These are phyloP conservation scores for Nesospiza acunhae DNA, from an alignment of 2,113 vertebrate species.

Conservation along the genomic window DNA sequence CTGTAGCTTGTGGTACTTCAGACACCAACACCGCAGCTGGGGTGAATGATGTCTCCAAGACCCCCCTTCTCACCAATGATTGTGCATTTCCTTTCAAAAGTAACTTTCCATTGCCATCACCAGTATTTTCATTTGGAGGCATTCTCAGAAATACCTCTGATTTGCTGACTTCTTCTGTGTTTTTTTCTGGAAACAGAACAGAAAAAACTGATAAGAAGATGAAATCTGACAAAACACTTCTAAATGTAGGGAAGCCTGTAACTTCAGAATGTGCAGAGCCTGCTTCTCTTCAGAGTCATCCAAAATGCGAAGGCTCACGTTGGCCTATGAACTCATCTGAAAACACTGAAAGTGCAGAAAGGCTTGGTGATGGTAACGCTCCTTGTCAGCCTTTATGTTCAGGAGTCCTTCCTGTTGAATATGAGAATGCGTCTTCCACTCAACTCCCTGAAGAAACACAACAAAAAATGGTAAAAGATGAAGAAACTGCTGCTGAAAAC, in stretches of 20 bases:
- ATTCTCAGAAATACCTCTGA: neutral
- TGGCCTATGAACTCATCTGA: neutral
- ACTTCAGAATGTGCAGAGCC: neutral
- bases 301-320: neutral
- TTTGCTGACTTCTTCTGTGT: neutral
- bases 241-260: neutral
- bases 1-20: neutral
- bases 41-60: neutral
- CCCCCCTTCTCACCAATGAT: neutral
- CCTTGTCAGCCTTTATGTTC: neutral
- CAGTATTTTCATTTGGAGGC: conserved; percentile 35
- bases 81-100: conserved; percentile 11
- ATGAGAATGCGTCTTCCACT: neutral
- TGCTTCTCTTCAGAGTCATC: neutral
- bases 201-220: neutral
- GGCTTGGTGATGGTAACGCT: neutral
- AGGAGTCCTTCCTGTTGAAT: neutral
- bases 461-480: neutral
- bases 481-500: neutral
- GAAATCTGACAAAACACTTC: neutral
- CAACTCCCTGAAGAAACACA: neutral
- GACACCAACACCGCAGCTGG: neutral
- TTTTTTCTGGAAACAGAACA: neutral
- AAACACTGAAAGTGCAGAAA: neutral
- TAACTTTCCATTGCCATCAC: neutral